Conservation (phyloP, 2,888 invertebrate species). For the Apamea anceps region DNA sequence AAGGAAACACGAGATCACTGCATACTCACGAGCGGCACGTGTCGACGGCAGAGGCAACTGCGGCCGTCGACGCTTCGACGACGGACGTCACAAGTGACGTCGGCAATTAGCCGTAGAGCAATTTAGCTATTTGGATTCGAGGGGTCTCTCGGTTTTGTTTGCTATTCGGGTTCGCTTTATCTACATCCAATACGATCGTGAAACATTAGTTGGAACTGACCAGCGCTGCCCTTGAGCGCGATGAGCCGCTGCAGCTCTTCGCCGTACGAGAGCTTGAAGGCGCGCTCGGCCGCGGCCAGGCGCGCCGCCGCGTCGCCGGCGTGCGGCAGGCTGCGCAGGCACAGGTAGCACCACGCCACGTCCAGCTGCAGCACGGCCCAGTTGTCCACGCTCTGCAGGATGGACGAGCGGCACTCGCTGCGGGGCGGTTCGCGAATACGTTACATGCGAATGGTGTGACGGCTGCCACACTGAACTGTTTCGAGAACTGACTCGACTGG, state of each 20-base stretch:
- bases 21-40: too few relatives aligned
- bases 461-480: too few relatives aligned
- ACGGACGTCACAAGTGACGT: too few relatives aligned
- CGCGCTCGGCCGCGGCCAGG: conserved; percentile 92
- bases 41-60: too few relatives aligned
- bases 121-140: too few relatives aligned
- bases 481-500: too few relatives aligned
- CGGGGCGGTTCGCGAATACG: too few relatives aligned
- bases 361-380: conserved; percentile 95
- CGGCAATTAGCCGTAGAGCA: too few relatives aligned
- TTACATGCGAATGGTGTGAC: too few relatives aligned
- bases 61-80: too few relatives aligned
- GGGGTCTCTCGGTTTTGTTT: too few relatives aligned
- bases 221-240: conserved; percentile 82
- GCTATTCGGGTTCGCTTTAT: not conserved
- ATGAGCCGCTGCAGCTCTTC: conserved; percentile 77
- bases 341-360: conserved; percentile 97
- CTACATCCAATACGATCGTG: not conserved
- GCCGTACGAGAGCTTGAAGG: conserved; percentile 91
- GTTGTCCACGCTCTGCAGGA: conserved; percentile 94
- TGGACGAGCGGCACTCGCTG: conserved; percentile 92
- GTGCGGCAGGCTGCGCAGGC: conserved; percentile 92
- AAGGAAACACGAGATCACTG: not conserved
- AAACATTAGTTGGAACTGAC: conserved; percentile 66
- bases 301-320: conserved; percentile 92